phyloP scores from a whole-genome alignment of 2,888 invertebrate genomes.

The Harpalus rufipes region DNA sequence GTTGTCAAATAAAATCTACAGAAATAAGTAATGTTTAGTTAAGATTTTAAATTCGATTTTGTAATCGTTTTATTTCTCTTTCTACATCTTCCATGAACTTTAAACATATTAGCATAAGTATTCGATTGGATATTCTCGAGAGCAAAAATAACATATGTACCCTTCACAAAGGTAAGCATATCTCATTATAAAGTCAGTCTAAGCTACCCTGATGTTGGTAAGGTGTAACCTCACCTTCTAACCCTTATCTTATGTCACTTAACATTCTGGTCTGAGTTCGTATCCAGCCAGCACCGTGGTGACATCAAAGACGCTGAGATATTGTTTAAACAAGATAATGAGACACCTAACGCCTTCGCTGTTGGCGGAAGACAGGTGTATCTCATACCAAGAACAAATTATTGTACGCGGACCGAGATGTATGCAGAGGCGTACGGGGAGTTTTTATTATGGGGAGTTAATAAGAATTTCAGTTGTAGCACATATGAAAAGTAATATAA shows the following conservation, averaged over 20 bases:
- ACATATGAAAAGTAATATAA: too few relatives aligned
- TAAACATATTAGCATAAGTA: too few relatives aligned
- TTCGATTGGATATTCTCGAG: too few relatives aligned
- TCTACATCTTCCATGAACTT: too few relatives aligned
- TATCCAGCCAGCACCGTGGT: neutral
- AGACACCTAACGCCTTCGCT: conserved; percentile 25
- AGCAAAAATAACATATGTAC: too few relatives aligned
- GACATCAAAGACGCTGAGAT: conserved; percentile 35
- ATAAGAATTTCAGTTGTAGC: too few relatives aligned
- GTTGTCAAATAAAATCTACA: too few relatives aligned
- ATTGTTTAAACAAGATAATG: conserved; percentile 49
- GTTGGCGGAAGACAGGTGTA: conserved; percentile 2
- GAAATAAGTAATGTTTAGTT: too few relatives aligned
- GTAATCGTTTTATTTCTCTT: too few relatives aligned
- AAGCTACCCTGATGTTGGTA: neutral
- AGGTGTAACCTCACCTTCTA: neutral
- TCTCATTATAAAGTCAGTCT: neutral
- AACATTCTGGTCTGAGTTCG: conserved; percentile 8
- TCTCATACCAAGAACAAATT: neutral
- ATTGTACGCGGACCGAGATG: conserved; percentile 2
- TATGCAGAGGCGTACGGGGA: neutral
- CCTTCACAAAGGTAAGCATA: neutral
- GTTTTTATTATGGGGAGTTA: neutral
- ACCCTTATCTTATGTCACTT: conserved; percentile 35
- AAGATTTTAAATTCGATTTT: too few relatives aligned